These are phyloP conservation scores for Cairina moschata DNA, from an alignment of 2,113 vertebrate genomes.

Conservation along the genomic window DNA sequence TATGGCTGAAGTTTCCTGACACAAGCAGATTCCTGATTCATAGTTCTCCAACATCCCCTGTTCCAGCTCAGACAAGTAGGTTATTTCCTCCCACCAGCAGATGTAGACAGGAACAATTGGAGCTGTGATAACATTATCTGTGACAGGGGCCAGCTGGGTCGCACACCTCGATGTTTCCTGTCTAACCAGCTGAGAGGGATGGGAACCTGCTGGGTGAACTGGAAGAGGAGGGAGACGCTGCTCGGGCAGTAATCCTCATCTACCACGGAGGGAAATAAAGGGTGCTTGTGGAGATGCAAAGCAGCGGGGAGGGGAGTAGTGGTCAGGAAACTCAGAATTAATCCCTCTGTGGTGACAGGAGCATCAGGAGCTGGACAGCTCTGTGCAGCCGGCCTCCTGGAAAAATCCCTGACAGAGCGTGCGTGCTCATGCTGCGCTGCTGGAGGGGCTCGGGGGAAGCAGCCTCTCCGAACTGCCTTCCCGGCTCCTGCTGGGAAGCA, in stretches of 20 bases:
- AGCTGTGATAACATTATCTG: constrained; percentile 32
- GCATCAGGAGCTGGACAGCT: neutral
- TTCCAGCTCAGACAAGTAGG: neutral
- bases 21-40: neutral
- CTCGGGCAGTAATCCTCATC: neutral
- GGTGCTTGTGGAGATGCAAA: neutral
- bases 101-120: constrained; percentile 20
- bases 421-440: accelerated
- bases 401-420: accelerated
- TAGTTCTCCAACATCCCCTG: neutral
- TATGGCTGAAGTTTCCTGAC: neutral
- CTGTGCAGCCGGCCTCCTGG: neutral
- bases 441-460: neutral
- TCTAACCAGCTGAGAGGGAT: neutral
- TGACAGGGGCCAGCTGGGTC: neutral
- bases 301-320: neutral
- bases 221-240: neutral
- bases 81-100: constrained; percentile 44
- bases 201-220: neutral
- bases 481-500: neutral
- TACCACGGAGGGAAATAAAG: neutral
- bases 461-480: neutral
- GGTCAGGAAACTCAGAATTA: neutral
- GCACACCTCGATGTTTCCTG: neutral
- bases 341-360: neutral